Evolutionary conservation across 1,140 invertebrate genomes (phyloP), one percentile per base, ranked within the genome.

Genomic region (Drosophila aff.): DNA sequence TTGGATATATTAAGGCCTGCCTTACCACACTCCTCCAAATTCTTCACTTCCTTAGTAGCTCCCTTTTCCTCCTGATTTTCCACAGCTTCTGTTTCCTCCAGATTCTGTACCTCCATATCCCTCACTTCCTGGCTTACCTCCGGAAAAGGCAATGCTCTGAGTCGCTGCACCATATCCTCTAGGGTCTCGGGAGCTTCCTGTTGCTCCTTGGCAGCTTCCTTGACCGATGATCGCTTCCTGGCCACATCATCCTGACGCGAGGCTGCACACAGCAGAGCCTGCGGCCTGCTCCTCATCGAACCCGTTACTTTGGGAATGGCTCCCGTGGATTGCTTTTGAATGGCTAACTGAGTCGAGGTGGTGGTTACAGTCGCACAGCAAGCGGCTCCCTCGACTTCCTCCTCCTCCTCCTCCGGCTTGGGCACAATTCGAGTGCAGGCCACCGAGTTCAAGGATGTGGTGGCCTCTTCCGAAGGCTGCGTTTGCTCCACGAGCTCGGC

Each of bases 131-230:
- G 49, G 1, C n/a, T 4, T 28, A 61, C 28, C n/a, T 28, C 38
- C 2, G 91, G 91, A 33, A 71, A 91, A 3, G 91, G 91, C 41
- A 91, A 66, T 6, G 69, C 46, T 8, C 79, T 69, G 4, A 92
- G 50, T 7, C 91, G 76, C 41, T 64, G 85, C 38, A 92, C 89
- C 91, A 92, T 92, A 28, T 89, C 59, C 50, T 92, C 92, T 6
- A 92, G 43, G 2, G 82, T 81, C 44, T 92, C 89, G 10, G 75
- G 44, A 7, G 40, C 58, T 18, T 67, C 50, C 15, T 33, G 10
- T 21, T 38, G 13, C 15, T 55, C 52, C 23, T 40, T 43, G 10
- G n/a, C 28, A 5, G 38, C n/a, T 52, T 78, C 50, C 46, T 46
- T 73, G 31, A 28, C 41, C 5, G 63, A 36, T 3, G 63, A 62